Base-by-base conservation (phyloP, 2,797 vertebrate species). In the Bryconaethiops microstoma region DNA sequence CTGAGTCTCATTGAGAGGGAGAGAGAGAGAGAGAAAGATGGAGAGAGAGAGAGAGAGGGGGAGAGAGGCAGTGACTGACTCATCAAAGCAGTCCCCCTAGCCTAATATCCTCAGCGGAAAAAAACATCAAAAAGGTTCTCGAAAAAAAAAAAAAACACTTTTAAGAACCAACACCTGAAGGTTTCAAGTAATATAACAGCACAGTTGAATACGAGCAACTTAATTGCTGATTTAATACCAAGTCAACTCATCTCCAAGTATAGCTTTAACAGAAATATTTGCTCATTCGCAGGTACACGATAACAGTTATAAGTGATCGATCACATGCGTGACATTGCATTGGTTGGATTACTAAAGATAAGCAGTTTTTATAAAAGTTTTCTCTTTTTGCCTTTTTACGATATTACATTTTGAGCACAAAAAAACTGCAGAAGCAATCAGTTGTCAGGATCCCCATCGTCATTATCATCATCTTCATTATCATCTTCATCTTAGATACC, bases 111-210 rank as follows among this genome's bases (percentile, higher is more conserved):
- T 60, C 69, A 23, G 55, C 76, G 71, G 69, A 29, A 29, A 29
- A 23, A 59, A 76, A 57, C 79, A 83, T 78, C 79, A 85, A 83
- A 83, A 57, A 62, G 48, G 40, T 50, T 59, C 69, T 64, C 54
- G 62, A 54, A 40, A 40, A 35, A 71, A 17, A 35, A 23, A 59
- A 59, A 16, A 42, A 17, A 52, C 39, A 23, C 55, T 72, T 77
- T 54, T 52, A 62, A 60, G 35, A 78, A 35, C 59, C 57, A 69
- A 69, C 69, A 64, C 29, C 45, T 35, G 29, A 9, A 25, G 52
- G 76, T 17, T 13, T 1, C 35, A 16, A 17, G 39, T 16, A 62
- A 52, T 54, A 25, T 21, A 55, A 54, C 2, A 10, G 40, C 55
- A 60, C 29, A n/a, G 19, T 40, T 55, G 16, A 25, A 59, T 39